phyloP scores from a whole-genome alignment of 2,797 vertebrate genomes.

The Zenarchopterus dispar region DNA sequence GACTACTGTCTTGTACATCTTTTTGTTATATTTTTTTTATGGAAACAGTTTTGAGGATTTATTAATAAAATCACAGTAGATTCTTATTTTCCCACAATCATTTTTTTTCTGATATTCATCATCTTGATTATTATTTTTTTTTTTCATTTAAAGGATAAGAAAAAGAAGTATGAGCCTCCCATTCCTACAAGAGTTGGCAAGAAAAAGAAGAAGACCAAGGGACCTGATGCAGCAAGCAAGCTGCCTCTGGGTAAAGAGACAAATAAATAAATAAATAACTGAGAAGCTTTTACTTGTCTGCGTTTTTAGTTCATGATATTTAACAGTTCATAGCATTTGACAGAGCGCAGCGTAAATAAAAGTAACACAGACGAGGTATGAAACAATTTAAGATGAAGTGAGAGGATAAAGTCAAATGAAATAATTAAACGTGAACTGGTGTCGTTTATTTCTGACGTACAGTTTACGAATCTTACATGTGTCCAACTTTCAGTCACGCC shows the following conservation, averaged over 20 bases:
- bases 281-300: background rate
- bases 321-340: too few relatives aligned
- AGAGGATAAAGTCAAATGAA: too few relatives aligned
- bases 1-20: too few relatives aligned
- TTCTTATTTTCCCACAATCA: too few relatives aligned
- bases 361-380: too few relatives aligned
- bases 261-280: too few relatives aligned
- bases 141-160: conserved; percentile 89
- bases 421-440: background rate
- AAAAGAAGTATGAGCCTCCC: conserved; percentile 98
- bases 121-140: background rate
- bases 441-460: background rate
- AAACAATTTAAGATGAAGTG: too few relatives aligned
- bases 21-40: too few relatives aligned
- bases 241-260: conserved; percentile 90
- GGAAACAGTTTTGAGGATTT: too few relatives aligned
- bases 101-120: background rate
- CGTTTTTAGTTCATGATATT: too few relatives aligned
- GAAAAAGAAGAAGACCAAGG: conserved; percentile 97
- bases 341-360: too few relatives aligned
- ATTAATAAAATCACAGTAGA: too few relatives aligned
- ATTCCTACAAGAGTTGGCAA: conserved; percentile 98
- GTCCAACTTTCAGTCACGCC: conserved; percentile 87
- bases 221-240: conserved; percentile 98
- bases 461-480: background rate